Conservation (phyloP, 2,888 invertebrate species). For the Halocaridina rubra region DNA sequence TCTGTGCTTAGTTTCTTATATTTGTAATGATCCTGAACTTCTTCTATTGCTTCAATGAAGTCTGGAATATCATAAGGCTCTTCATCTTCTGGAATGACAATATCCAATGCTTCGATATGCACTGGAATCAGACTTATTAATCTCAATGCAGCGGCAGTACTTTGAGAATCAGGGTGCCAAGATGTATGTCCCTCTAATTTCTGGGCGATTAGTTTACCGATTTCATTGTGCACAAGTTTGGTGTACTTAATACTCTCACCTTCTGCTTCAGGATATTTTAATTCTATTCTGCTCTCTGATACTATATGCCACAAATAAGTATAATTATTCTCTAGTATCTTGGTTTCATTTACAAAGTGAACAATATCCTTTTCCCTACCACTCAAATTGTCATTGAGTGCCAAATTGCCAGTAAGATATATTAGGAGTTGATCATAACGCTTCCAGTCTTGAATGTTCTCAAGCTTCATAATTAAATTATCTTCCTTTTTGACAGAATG, state of each 20-base stretch:
- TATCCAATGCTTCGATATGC: neutral
- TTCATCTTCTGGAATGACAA: neutral
- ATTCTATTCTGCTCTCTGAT: neutral
- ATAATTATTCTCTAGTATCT: neutral
- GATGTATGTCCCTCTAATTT: neutral
- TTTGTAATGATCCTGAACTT: neutral
- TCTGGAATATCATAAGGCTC: neutral
- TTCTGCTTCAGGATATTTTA: neutral
- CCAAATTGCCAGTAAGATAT: conserved; percentile 3
- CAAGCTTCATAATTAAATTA: neutral
- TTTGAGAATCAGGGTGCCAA: neutral
- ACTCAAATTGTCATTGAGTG: neutral
- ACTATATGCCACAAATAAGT: neutral
- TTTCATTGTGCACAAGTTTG: neutral
- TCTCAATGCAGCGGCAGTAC: neutral
- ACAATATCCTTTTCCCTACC: neutral
- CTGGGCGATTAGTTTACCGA: neutral
- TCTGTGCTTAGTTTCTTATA: neutral
- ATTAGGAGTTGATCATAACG: neutral
- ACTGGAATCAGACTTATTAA: neutral
- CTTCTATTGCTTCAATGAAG: neutral
- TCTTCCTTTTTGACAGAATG: neutral
- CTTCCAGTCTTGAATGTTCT: neutral
- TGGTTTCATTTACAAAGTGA: neutral
- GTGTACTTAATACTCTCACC: neutral